phyloP scores from a whole-genome alignment of 2,888 invertebrate genomes.

The Lottia scabra region DNA sequence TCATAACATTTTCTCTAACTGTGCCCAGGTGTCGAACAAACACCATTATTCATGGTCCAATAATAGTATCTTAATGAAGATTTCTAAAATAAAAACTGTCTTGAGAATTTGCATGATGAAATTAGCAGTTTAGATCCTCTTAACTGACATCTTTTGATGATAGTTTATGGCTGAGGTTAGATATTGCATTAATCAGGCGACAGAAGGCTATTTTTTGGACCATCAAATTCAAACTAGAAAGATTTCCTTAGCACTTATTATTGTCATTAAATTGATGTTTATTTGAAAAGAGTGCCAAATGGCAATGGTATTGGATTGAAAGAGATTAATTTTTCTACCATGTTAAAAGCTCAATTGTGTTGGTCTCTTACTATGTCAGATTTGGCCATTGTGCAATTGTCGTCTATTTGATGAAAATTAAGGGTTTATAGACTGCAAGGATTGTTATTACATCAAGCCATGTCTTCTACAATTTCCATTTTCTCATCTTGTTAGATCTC shows the following conservation, averaged over 20 bases:
- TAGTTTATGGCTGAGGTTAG: no score
- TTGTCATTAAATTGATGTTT: neutral
- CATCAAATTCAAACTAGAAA: neutral
- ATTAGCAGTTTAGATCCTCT: no score
- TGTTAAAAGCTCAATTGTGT: conserved; percentile 2
- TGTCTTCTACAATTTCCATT: neutral
- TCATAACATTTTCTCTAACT: neutral
- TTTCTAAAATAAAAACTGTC: no score
- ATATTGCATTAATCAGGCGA: no score
- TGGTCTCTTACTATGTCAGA: neutral
- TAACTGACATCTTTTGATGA: no score
- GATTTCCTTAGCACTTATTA: neutral
- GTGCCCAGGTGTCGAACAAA: neutral
- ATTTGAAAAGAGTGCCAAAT: neutral
- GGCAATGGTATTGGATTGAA: neutral
- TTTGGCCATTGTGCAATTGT: neutral
- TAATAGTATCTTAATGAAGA: neutral
- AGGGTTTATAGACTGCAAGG: neutral
- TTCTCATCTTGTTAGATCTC: neutral
- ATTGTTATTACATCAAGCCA: neutral
- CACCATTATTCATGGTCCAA: neutral
- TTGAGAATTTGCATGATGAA: no score
- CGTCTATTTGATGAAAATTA: neutral
- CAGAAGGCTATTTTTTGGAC: neutral
- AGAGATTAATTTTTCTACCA: neutral